Conservation (phyloP, 2,888 invertebrate species). For the Sipunculus nudus region DNA sequence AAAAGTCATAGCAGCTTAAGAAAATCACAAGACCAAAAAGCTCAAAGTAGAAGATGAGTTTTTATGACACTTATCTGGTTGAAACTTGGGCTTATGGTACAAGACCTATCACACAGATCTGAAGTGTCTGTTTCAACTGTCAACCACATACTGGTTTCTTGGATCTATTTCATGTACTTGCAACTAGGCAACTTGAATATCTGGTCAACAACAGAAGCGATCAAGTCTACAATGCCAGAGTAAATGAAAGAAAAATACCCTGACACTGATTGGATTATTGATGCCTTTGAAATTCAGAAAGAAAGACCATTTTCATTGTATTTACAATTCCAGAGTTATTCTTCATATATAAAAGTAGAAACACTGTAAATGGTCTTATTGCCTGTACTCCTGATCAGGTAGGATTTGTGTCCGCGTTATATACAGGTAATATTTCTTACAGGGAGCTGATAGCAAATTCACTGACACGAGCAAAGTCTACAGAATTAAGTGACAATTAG, state of each 20-base stretch:
- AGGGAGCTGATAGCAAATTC: too few relatives aligned
- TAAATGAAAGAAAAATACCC: constrained; percentile 13
- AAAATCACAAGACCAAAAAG: not conserved
- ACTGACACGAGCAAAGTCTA: too few relatives aligned
- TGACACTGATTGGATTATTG: constrained; percentile 14
- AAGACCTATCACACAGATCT: constrained; percentile 6
- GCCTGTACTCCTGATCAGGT: constrained; percentile 17
- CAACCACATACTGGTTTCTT: not conserved
- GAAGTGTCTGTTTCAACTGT: not conserved
- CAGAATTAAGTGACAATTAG: too few relatives aligned
- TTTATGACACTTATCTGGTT: not conserved
- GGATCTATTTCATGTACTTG: constrained; percentile 14
- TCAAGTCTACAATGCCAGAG: constrained; percentile 7
- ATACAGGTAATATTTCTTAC: constrained; percentile 24
- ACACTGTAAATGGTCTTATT: constrained; percentile 14
- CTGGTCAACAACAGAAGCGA: constrained; percentile 3
- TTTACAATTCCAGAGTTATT: constrained; percentile 6
- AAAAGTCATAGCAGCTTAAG: too few relatives aligned
- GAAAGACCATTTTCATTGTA: not conserved
- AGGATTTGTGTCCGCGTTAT: constrained; percentile 14
- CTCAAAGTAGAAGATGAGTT: constrained; percentile 2
- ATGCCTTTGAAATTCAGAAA: constrained; percentile 13
- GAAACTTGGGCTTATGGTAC: not conserved
- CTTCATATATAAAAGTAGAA: constrained; percentile 18
- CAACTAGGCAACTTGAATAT: not conserved